phyloP scores from a whole-genome alignment of 1,140 invertebrate species.

The Bradysia coprophila region DNA sequence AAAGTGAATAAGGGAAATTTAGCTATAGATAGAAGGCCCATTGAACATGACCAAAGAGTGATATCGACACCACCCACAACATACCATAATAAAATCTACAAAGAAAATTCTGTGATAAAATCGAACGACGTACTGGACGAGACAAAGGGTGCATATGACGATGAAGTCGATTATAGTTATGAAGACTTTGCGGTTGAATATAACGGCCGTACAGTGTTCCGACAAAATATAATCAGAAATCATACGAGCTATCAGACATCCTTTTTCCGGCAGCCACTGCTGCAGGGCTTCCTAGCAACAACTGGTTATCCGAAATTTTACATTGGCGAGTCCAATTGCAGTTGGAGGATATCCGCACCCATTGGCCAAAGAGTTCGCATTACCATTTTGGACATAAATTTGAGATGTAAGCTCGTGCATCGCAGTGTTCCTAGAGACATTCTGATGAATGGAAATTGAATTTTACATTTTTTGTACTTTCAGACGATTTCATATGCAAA shows the following conservation, averaged over 20 bases:
- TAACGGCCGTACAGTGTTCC: neutral
- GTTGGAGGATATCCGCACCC: constrained; percentile 29
- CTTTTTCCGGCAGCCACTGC: neutral
- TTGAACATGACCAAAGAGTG: too few relatives aligned
- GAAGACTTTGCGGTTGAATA: neutral
- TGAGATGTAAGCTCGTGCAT: constrained; percentile 32
- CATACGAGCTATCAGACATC: constrained; percentile 3
- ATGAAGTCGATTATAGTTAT: neutral
- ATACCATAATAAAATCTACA: too few relatives aligned
- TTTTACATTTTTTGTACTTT: neutral
- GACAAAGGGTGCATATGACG: neutral
- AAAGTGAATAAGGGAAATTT: too few relatives aligned
- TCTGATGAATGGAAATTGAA: too few relatives aligned
- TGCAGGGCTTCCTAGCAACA: constrained; percentile 33
- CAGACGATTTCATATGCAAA: constrained; percentile 3
- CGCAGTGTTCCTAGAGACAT: too few relatives aligned
- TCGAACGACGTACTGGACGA: too few relatives aligned
- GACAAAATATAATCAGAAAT: neutral
- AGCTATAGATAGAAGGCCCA: too few relatives aligned
- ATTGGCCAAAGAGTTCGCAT: constrained; percentile 30
- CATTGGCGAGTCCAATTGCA: constrained; percentile 29
- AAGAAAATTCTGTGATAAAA: too few relatives aligned
- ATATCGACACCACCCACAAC: too few relatives aligned
- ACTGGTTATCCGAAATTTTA: constrained; percentile 44
- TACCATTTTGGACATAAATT: constrained; percentile 33